Percentiles rank a stretch among this genome's conserved stretches.
These are phyloP conservation scores for Chironomus tentans DNA, from an alignment of 2,888 invertebrate genomes.

Conservation along the genomic window DNA sequence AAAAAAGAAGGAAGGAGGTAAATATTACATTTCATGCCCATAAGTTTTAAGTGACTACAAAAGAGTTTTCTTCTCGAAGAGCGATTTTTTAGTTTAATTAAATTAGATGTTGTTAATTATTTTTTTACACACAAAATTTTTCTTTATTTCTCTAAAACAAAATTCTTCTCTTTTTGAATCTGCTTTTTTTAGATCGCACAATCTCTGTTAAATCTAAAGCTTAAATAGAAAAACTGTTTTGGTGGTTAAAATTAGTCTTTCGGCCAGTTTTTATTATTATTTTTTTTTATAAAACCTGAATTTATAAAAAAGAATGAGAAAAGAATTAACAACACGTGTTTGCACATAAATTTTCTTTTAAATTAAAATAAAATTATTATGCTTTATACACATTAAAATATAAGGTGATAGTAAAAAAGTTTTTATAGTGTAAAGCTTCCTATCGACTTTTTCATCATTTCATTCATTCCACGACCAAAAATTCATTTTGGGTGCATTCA, in stretches of 20 bases:
- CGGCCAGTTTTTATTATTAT: too few relatives aligned
- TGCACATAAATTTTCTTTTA: neutral
- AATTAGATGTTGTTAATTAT: neutral
- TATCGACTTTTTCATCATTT: neutral
- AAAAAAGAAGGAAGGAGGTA: constrained; percentile 22
- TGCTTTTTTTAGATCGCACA: neutral
- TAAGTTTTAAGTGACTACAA: too few relatives aligned
- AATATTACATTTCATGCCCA: neutral
- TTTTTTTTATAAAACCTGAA: too few relatives aligned
- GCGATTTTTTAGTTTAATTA: neutral
- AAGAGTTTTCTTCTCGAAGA: neutral
- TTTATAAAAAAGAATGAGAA: neutral
- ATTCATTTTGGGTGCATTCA: constrained; percentile 21
- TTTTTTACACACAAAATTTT: neutral
- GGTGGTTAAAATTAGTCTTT: too few relatives aligned
- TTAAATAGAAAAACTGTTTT: too few relatives aligned
- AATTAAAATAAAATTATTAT: neutral
- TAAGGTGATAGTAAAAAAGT: neutral
- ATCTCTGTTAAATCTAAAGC: neutral
- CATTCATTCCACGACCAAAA: neutral
- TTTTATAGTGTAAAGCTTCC: neutral
- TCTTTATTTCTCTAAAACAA: neutral
- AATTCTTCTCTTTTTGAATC: neutral
- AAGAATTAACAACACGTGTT: neutral
- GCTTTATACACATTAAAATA: neutral